Conservation (phyloP, 2,888 invertebrate genomes). For the Temnothorax rugatulus region DNA sequence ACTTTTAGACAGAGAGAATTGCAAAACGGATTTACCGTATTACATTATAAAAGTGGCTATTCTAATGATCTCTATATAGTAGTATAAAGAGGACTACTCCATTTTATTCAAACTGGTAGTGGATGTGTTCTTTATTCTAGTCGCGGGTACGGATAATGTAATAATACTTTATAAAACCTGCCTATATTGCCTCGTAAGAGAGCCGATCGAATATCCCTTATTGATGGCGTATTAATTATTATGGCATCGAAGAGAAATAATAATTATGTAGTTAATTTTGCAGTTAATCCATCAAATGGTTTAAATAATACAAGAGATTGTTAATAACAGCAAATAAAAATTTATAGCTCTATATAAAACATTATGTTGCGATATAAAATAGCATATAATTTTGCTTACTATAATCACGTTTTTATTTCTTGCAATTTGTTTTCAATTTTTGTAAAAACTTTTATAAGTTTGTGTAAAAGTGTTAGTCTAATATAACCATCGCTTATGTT, state of each 20-base stretch:
- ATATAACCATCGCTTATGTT: constrained; percentile 29
- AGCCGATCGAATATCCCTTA: neutral
- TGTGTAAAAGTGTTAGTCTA: neutral
- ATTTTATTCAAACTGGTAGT: constrained; percentile 18
- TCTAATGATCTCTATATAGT: constrained; percentile 19
- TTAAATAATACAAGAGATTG: neutral
- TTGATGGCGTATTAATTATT: constrained; percentile 3
- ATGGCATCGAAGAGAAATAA: neutral
- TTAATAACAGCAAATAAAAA: neutral
- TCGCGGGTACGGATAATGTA: neutral
- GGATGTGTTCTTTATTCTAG: constrained; percentile 23
- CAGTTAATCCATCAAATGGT: neutral
- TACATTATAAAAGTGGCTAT: constrained; percentile 18
- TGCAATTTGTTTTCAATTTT: constrained; percentile 4
- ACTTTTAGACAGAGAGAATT: neutral
- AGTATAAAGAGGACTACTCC: constrained; percentile 3
- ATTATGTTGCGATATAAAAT: neutral
- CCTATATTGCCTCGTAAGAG: neutral
- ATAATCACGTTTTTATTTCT: neutral
- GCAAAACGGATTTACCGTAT: constrained; percentile 9
- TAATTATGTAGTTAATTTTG: neutral
- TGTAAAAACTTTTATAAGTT: neutral
- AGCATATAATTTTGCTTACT: neutral
- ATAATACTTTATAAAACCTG: constrained; percentile 24
- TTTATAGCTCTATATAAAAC: neutral